Conservation (phyloP, 30 jellyfish, hydroid and myxozoan species). For the Turritopsis dohrnii region DNA sequence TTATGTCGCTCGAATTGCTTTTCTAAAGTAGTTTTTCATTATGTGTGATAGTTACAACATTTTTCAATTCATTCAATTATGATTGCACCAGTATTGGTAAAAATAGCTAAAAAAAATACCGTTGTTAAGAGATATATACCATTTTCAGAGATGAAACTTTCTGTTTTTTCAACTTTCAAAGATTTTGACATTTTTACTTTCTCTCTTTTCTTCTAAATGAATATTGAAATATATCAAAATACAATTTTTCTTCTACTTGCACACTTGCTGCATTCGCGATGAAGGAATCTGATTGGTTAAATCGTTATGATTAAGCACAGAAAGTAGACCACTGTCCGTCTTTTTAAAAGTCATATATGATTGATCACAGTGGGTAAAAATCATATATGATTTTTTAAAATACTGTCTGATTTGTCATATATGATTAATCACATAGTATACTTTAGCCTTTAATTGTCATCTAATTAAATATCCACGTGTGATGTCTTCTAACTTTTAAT, state of each 20-base stretch:
- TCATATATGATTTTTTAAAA: neutral
- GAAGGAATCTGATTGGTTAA: neutral
- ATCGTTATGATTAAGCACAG: neutral
- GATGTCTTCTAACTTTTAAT: too few relatives aligned
- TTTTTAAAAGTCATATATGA: neutral
- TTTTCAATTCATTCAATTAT: too few relatives aligned
- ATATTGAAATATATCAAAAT: neutral
- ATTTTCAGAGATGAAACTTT: too few relatives aligned
- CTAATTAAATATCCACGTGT: too few relatives aligned
- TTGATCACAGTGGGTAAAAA: neutral
- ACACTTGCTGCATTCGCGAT: neutral
- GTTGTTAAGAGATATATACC: too few relatives aligned
- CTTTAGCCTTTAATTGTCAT: neutral
- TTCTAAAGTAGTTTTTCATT: too few relatives aligned
- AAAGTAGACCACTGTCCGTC: neutral
- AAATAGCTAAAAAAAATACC: too few relatives aligned
- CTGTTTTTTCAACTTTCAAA: too few relatives aligned
- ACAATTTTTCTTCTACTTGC: neutral
- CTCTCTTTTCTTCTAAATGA: neutral
- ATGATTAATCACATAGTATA: neutral
- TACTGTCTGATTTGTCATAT: neutral
- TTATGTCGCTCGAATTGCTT: too few relatives aligned
- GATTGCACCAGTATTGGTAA: too few relatives aligned
- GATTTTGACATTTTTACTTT: too few relatives aligned
- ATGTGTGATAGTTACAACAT: too few relatives aligned